Evolutionary conservation across 2,797 vertebrate genomes (phyloP), one percentile per base, ranked within the genome.

Genomic region (Philypnodon macrostomus): DNA sequence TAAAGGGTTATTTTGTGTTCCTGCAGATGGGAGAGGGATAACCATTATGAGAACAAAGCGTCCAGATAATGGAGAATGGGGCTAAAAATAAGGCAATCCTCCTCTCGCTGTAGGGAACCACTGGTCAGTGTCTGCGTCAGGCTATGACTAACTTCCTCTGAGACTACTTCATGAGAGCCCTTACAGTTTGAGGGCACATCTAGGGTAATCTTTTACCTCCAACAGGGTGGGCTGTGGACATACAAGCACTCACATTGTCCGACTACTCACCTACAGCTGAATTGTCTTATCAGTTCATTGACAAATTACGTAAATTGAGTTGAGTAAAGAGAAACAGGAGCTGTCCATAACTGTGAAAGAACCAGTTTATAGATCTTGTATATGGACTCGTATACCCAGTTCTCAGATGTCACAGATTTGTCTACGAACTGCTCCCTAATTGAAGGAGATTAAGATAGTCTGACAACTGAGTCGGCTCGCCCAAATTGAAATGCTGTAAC

Each of bases 1-100:
- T 91, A 91, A 89, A 90, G 89, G 89, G 87, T 89, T 90, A 89
- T 91, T 90, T 90, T 90, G 87, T 91, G 88, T 89, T 90, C 89
- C 88, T 85, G 85, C 83, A 89, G 87, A 88, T 87, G 87, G 87
- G 77, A 86, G 83, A 87, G 81, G 86, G 81, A 84, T 85, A 89
- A 90, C 88, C 89, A 91, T 89, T 88, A 90, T 84, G 85, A 86
- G 89, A 90, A 91, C 89, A 91, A 90, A 89, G 89, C 87, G 56
- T 80, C 73, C 53, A 69, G 81, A 87, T 88, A 91, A 91, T 90
- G 85, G 85, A 81, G 87, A 90, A 87, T 83, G 80, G 79, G 76
- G 63, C 81, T 81, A 87, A 86, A 88, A 87, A 88, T 85, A 85
- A 83, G 77, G 81, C 81, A 74, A 79, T 81, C 74, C 81, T 84